Evolutionary conservation across 2,113 vertebrate genomes (phyloP).

Genomic region (Carollia perspicillata): DNA sequence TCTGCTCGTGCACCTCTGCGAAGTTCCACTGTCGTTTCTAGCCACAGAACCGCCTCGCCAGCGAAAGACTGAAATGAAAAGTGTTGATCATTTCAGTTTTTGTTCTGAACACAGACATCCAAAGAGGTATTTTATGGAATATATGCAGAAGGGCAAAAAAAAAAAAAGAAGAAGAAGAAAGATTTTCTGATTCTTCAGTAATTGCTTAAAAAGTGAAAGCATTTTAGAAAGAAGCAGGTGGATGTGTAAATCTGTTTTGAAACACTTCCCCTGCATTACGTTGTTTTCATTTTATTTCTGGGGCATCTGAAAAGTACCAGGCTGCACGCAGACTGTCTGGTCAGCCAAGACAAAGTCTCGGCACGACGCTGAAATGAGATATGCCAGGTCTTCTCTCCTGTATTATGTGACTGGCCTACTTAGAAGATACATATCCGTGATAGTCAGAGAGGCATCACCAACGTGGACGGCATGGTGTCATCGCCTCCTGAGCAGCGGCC

Average conservation of each 20-base stretch:
- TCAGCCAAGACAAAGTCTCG: slow-evolving; percentile 42
- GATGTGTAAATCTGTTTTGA: not conserved
- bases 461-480: not conserved
- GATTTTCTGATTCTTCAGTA: not conserved
- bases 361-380: slow-evolving; percentile 49
- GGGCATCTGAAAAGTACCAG: slow-evolving; percentile 31
- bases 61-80: slow-evolving; percentile 1
- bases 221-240: slow-evolving; percentile 15
- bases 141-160: not conserved
- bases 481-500: not conserved
- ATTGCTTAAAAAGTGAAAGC: not conserved
- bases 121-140: not conserved
- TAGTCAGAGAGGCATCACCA: not conserved
- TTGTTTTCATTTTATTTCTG: slow-evolving; percentile 40
- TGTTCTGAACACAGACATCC: not conserved
- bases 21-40: not conserved
- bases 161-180: not conserved
- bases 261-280: not conserved
- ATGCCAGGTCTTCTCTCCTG: not conserved
- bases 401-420: slow-evolving; percentile 58
- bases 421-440: not conserved
- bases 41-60: not conserved
- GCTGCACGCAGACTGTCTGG: not conserved
- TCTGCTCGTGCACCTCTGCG: not conserved
- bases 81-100: not conserved